Conservation (phyloP, 1,140 invertebrate species). For the silkworm (Bombyx mori) region ASM3026992v2 NC_085114.1:7763001-7763500, state of each 20-base stretch:
- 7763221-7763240: constrained; percentile 62
- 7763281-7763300: constrained; percentile 61
- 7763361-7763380: constrained; percentile 49
- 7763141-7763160: constrained; percentile 25
- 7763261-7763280: constrained; percentile 62
- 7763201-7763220: constrained; percentile 54
- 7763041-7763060: too few relatives aligned
- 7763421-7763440: constrained; percentile 22
- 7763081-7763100: too few relatives aligned
- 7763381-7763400: constrained; percentile 34
- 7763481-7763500: background rate
- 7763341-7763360: constrained; percentile 65
- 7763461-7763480: too few relatives aligned
- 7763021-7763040: too few relatives aligned
- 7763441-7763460: background rate
- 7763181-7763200: constrained; percentile 48
- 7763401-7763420: constrained; percentile 21
- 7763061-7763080: too few relatives aligned
- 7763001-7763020: too few relatives aligned
- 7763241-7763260: constrained; percentile 65
- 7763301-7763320: constrained; percentile 65
- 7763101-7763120: too few relatives aligned
- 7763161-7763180: constrained; percentile 48
- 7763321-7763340: constrained; percentile 51
- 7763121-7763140: too few relatives aligned